These are phyloP conservation scores for Vollenhovia emeryi DNA, from an alignment of 1,140 invertebrate genomes.

Conservation along the genomic window DNA sequence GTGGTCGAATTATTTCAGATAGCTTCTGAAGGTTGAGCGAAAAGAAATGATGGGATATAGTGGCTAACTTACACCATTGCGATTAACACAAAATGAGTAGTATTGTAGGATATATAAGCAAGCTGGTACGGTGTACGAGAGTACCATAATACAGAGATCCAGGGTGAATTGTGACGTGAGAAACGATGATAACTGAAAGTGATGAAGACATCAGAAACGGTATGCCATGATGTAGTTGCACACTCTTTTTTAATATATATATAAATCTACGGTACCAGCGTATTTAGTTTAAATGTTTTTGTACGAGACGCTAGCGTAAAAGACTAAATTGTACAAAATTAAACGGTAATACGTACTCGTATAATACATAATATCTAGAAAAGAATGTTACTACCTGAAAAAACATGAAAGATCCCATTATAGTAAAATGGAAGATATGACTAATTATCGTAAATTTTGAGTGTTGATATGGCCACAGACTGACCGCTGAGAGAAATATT, in stretches of 20 bases:
- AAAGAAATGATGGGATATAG: not conserved
- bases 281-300: not conserved
- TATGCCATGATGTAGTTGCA: not conserved
- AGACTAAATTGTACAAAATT: not conserved
- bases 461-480: not conserved
- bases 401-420: not conserved
- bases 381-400: conserved; percentile 14
- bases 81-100: not conserved
- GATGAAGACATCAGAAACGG: not conserved
- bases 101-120: not conserved
- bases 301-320: not conserved
- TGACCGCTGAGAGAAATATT: conserved; percentile 5
- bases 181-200: conserved; percentile 27
- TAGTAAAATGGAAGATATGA: not conserved
- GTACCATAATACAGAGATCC: not conserved
- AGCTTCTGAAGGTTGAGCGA: not conserved
- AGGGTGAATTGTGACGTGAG: not conserved
- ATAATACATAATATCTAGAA: not conserved
- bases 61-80: not conserved
- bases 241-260: not conserved
- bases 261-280: not conserved
- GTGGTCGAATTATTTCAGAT: not conserved
- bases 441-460: not conserved
- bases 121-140: not conserved
- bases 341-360: not conserved